Base-by-base conservation (phyloP, 2,113 vertebrate genomes). In the Gambusia holbrooki region DNA sequence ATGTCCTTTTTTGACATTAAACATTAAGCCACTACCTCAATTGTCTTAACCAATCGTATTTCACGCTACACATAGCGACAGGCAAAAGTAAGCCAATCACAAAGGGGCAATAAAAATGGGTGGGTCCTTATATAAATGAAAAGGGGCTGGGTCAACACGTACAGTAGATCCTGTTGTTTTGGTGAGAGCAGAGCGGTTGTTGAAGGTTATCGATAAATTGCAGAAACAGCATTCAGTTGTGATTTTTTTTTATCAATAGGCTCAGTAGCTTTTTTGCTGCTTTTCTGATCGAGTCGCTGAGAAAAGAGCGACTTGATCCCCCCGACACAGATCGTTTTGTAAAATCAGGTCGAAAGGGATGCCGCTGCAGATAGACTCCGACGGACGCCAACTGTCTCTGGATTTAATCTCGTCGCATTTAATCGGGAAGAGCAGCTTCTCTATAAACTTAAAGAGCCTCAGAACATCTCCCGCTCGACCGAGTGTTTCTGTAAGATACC, bases 301-400 rank as follows among this genome's bases (percentile, higher is more conserved):
- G 62, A 67, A 78, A 76, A 81, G 84, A 72, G 92, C 90, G 93
- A 86, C 94, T 90, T 92, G 93, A 84, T 92, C 91, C 65, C 13
- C 60, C 74, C 67, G 62, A 68, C 60, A 76, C 73, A 37, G 62
- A 7, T 51, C 62, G 70, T 58, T 87, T 89, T 81, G 88, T 79
- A 7, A 82, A 84, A 81, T 77, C 74, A 86, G 77, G 90, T 86
- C 67, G 81, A 83, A 87, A 91, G 94, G 93, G 94, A 95, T 95
- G 94, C 93, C 86, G 92, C 93, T 90, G 92, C 92, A 92, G 92
- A 87, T 84, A 83, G 85, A 91, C 77, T 83, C 89, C 84, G 87
- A 90, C 85, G 83, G 83, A 85, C 89, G 87, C 74, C 80, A 83
- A 65, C 89, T 78, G 80, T 87, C 90, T 85, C 62, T 89, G 91